Evolutionary conservation across 2,797 vertebrate species (phyloP).

Genomic region (Arrhamphus sclerolepis): DNA sequence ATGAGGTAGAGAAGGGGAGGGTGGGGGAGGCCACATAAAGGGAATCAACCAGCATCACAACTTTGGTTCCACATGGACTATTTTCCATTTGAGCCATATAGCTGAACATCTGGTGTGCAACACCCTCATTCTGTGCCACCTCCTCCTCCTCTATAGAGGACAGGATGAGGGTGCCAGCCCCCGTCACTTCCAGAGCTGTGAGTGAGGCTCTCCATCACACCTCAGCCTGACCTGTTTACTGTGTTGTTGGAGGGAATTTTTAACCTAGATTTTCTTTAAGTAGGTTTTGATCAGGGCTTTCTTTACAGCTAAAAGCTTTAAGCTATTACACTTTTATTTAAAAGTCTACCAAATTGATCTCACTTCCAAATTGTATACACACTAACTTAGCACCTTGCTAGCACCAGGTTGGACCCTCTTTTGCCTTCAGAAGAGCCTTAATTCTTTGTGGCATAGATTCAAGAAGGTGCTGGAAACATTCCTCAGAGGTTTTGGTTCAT

Average conservation of each 20-base stretch:
- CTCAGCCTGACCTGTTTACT: slow-evolving; percentile 25
- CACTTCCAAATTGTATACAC: too few species aligned
- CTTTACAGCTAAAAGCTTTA: not conserved
- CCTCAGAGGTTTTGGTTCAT: too few species aligned
- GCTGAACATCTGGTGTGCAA: slow-evolving; percentile 69
- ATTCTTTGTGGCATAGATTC: too few species aligned
- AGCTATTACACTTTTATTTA: too few species aligned
- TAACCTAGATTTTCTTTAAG: slow-evolving; percentile 21
- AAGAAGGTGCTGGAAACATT: too few species aligned
- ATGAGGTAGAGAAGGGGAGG: slow-evolving; percentile 35
- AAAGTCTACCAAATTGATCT: too few species aligned
- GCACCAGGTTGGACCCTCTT: too few species aligned
- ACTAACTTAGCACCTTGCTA: too few species aligned
- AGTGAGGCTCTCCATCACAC: slow-evolving; percentile 18
- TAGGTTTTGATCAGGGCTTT: slow-evolving; percentile 11
- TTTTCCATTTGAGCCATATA: slow-evolving; percentile 66
- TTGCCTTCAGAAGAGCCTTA: too few species aligned
- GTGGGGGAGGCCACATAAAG: slow-evolving; percentile 70
- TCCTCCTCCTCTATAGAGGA: slow-evolving; percentile 47
- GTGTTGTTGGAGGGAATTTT: slow-evolving; percentile 13
- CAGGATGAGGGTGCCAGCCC: too few species aligned
- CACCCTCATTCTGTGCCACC: slow-evolving; percentile 49
- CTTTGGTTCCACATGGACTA: slow-evolving; percentile 56
- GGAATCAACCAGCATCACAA: slow-evolving; percentile 64
- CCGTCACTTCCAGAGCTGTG: slow-evolving; percentile 15